A percentile compares a stretch with the other conserved stretches of the same genome.
Conservation (phyloP, 2,797 vertebrate genomes). For the Eulemur albifrons region DNA sequence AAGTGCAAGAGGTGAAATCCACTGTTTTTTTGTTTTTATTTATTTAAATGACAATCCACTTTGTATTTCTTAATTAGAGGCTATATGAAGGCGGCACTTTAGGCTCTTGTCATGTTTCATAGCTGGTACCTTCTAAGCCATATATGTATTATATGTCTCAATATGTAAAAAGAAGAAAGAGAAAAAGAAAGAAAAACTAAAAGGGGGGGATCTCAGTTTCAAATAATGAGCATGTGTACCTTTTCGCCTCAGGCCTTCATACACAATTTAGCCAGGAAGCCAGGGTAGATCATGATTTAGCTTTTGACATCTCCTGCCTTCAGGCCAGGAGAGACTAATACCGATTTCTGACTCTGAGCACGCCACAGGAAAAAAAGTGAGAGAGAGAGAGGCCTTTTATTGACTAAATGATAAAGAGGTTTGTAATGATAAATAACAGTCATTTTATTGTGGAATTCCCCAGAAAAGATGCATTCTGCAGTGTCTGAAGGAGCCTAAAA, state of each 20-base stretch:
- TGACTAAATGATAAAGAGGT: slow-evolving; percentile 99
- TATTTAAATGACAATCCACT: slow-evolving; percentile 51
- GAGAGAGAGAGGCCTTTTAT: slow-evolving; percentile 98
- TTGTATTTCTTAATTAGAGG: slow-evolving; percentile 72
- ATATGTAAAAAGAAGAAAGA: slow-evolving; percentile 81
- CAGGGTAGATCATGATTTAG: slow-evolving; percentile 99
- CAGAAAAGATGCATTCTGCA: slow-evolving; percentile 98
- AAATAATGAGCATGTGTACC: slow-evolving; percentile 99
- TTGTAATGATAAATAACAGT: slow-evolving; percentile 99
- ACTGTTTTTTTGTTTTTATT: neutral
- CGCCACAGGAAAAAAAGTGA: slow-evolving; percentile 92
- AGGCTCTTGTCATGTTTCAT: slow-evolving; percentile 69
- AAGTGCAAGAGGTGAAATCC: slow-evolving; percentile 79
- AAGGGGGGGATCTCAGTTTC: slow-evolving; percentile 90
- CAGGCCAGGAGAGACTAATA: slow-evolving; percentile 98
- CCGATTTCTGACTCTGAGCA: slow-evolving; percentile 99
- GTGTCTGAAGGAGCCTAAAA: slow-evolving; percentile 95
- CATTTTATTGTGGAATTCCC: slow-evolving; percentile 99
- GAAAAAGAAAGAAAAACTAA: slow-evolving; percentile 69
- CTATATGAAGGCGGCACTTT: slow-evolving; percentile 62
- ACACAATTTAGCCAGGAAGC: slow-evolving; percentile 99
- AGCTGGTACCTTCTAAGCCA: slow-evolving; percentile 77
- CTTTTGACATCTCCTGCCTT: slow-evolving; percentile 99
- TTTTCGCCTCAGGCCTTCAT: slow-evolving; percentile 98
- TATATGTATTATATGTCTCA: slow-evolving; percentile 83